phyloP scores from a whole-genome alignment of 2,797 vertebrate genomes.

The Coccyzus lansbergi region DNA sequence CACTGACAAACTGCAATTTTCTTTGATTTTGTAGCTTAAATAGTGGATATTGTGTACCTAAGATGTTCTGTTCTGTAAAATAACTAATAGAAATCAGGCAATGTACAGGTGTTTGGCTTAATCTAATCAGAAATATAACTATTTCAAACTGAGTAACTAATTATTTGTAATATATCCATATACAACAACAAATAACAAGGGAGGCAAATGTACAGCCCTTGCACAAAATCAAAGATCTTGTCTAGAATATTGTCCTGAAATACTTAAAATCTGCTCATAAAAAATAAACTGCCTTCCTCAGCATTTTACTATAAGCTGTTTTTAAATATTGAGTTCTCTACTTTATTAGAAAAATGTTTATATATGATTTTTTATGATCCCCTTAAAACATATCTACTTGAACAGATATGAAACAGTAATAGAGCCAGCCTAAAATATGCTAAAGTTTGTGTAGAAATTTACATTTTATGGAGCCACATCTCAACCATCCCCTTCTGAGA shows the following conservation, averaged over 20 bases:
- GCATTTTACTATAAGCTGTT: background rate
- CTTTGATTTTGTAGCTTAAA: background rate
- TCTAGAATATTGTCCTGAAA: background rate
- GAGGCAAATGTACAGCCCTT: background rate
- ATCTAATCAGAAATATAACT: background rate
- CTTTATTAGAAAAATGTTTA: background rate
- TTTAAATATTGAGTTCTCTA: background rate
- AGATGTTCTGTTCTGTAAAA: background rate
- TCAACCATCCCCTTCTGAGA: background rate
- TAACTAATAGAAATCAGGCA: background rate
- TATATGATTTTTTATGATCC: background rate
- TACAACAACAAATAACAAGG: background rate
- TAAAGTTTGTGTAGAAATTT: background rate
- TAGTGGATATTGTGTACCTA: background rate
- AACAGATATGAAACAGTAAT: background rate
- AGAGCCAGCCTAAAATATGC: background rate
- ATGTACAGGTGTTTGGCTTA: background rate
- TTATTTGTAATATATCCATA: background rate
- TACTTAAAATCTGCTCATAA: background rate
- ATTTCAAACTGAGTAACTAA: background rate
- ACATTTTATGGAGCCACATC: background rate
- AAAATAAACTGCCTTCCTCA: background rate
- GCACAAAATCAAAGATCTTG: background rate
- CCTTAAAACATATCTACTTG: background rate
- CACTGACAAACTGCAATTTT: background rate